Conservation (phyloP, 2,113 vertebrate genomes). For the Stictonetta naevosa region DNA sequence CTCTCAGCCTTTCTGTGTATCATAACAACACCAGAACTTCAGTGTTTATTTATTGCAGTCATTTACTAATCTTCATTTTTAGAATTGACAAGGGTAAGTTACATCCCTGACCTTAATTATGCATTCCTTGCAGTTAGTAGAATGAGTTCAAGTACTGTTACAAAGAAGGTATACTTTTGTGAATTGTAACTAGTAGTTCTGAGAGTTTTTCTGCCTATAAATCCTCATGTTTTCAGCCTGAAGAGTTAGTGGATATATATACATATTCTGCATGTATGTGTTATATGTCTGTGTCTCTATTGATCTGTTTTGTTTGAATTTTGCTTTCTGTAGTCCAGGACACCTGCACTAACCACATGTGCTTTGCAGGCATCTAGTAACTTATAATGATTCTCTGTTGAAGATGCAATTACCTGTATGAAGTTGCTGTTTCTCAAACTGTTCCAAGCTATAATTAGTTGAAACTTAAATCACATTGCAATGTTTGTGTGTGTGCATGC, state of each 20-base stretch:
- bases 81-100: background rate
- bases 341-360: background rate
- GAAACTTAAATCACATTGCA: background rate
- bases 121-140: background rate
- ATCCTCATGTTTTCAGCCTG: background rate
- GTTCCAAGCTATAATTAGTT: conserved; percentile 16
- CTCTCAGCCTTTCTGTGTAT: background rate
- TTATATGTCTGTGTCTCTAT: background rate
- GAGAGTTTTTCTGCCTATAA: background rate
- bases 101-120: background rate
- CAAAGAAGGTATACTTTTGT: background rate
- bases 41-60: background rate
- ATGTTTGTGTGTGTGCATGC: background rate
- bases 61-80: background rate
- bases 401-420: background rate
- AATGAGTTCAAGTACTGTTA: background rate
- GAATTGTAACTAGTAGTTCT: background rate
- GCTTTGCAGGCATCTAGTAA: background rate
- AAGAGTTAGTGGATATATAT: background rate
- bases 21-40: background rate
- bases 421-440: background rate
- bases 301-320: background rate
- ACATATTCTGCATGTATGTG: accelerated
- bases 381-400: background rate
- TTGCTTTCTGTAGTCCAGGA: background rate